Evolutionary conservation across 2,888 invertebrate genomes (phyloP), one percentile per base, ranked within the genome.

Genomic region (Scaptodrosophila latifasciaeformis): DNA sequence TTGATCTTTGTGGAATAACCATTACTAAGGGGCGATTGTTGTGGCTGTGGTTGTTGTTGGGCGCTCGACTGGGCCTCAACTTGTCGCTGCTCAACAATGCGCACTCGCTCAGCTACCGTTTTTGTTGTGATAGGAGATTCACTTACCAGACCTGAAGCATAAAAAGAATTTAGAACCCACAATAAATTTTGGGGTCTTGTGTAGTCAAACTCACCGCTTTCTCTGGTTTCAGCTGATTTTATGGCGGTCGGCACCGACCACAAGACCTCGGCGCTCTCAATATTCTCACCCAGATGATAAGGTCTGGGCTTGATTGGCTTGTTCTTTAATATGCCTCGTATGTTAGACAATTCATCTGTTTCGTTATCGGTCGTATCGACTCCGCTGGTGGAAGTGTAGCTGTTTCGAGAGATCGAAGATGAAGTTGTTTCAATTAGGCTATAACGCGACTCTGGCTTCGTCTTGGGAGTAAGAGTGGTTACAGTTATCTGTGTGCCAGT

Each of bases 231-330:
- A 7, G 88, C 83, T 1, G 88, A 87, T 44, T 87, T 86, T 48
- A 89, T 47, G 1, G 58, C 35, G 6, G 65, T 70, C 34, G 87
- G 87, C 4, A 89, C 85, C 12, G 89, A 89, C 90, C 90, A 90
- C 27, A 88, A 59, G 2, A 80, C 85, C 53, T 86, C 85, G 6
- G 84, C 69, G 34, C 75, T 84, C 55, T 87, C 88, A 78, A 89
- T 88, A 84, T 90, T 90, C 82, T 91, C 91, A 47, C 92, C 92
- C 72, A 92, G 87, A 82, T 92, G 90, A 87, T 92, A 92, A 69
- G 92, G 92, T 84, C 90, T 91, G 76, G 92, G 92, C 83, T 92
- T 92, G 35, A 90, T 87, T 44, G 92, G 91, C 86, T 91, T 92
- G 77, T 92, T 92, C 86, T 92, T 92, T 76, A 92, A 87, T 85